These are phyloP conservation scores for Lochmaea capreae DNA, from an alignment of 2,888 invertebrate genomes.

Conservation along the genomic window DNA sequence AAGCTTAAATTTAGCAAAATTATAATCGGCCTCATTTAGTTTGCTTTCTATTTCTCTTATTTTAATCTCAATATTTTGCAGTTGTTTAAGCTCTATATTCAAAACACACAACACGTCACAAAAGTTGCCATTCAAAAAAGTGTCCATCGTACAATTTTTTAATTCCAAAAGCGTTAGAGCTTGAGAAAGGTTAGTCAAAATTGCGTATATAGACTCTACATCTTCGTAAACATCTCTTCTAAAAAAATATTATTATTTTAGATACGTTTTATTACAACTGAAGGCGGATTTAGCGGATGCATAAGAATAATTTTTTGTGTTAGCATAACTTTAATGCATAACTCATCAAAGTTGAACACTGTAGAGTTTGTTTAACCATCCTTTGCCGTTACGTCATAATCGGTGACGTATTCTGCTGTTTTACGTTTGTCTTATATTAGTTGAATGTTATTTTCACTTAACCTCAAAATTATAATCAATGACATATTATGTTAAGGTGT, in stretches of 20 bases:
- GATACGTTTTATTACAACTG: background rate
- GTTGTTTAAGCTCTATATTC: background rate
- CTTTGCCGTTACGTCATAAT: too few species aligned
- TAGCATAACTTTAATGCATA: too few species aligned
- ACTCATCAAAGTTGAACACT: too few species aligned
- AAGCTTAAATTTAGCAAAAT: background rate
- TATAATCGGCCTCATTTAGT: background rate
- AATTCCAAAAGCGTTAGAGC: background rate
- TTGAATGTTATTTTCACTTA: too few species aligned
- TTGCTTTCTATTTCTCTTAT: constrained; percentile 7
- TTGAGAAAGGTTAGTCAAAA: background rate
- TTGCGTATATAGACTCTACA: constrained; percentile 4
- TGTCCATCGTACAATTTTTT: background rate
- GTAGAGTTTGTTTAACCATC: too few species aligned
- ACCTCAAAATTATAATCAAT: too few species aligned
- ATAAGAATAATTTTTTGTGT: too few species aligned
- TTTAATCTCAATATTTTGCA: background rate
- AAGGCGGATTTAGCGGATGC: too few species aligned
- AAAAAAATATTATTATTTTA: background rate
- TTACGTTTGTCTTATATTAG: too few species aligned
- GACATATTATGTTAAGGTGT: too few species aligned
- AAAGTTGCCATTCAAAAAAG: background rate
- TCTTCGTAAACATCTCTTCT: background rate
- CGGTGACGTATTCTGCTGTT: too few species aligned
- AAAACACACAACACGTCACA: background rate